These are phyloP conservation scores for Chrysina gloriosa DNA, from an alignment of 2,888 invertebrate genomes.

Conservation along the genomic window DNA sequence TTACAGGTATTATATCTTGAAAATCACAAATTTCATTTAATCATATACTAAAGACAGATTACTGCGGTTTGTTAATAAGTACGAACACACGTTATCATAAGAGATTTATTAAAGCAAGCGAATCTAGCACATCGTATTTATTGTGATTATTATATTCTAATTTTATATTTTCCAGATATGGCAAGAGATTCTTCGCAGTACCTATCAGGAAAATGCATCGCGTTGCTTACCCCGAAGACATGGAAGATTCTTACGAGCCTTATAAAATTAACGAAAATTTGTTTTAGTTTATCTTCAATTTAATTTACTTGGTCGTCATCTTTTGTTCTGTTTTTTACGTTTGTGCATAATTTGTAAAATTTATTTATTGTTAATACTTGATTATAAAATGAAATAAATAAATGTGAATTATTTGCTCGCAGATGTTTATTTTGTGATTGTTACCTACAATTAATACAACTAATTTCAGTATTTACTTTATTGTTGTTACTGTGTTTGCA, in stretches of 20 bases:
- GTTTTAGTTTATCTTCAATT: slow-evolving; percentile 5
- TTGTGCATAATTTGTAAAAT: slow-evolving; percentile 2
- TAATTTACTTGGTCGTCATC: background rate
- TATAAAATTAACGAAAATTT: slow-evolving; percentile 16
- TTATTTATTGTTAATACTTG: slow-evolving; percentile 41
- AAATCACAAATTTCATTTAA: too few relatives aligned
- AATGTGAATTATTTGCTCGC: slow-evolving; percentile 5
- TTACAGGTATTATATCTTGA: too few relatives aligned
- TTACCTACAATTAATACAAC: slow-evolving; percentile 2
- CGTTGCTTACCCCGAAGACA: slow-evolving; percentile 38
- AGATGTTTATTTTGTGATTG: slow-evolving; percentile 15
- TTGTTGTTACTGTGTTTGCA: too few relatives aligned
- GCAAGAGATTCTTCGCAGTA: slow-evolving; percentile 45
- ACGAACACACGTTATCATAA: too few relatives aligned
- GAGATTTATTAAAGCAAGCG: too few relatives aligned
- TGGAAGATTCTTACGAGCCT: slow-evolving; percentile 41
- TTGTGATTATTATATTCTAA: background rate
- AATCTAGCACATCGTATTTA: too few relatives aligned
- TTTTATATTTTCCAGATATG: slow-evolving; percentile 45
- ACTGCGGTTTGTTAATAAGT: too few relatives aligned
- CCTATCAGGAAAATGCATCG: slow-evolving; percentile 34
- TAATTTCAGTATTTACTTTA: too few relatives aligned
- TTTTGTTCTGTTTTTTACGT: background rate
- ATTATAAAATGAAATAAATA: slow-evolving; percentile 42
- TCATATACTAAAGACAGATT: too few relatives aligned